A percentile compares a stretch with the other conserved stretches of the same genome.
Conservation (phyloP, 2,113 vertebrate species). For the Amphiprion percula region DNA sequence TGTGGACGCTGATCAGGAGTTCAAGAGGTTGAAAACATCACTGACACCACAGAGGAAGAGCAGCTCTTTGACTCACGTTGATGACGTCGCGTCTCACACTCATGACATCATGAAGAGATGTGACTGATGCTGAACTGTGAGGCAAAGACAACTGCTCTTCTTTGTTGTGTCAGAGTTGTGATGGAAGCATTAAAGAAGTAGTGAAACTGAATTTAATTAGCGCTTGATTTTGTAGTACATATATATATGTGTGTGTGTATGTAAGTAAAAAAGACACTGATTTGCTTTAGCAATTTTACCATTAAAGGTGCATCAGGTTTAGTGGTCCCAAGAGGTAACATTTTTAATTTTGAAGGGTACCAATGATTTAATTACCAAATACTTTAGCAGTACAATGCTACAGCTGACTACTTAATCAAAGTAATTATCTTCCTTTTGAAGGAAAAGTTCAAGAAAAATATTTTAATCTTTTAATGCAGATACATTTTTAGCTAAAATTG, state of each 20-base stretch:
- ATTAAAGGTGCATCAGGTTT: too few relatives aligned
- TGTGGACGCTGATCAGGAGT: neutral
- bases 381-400: neutral
- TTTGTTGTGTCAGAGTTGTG: slow-evolving; percentile 35
- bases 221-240: too few relatives aligned
- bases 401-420: neutral
- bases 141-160: slow-evolving; percentile 38
- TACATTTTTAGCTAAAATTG: too few relatives aligned
- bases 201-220: neutral
- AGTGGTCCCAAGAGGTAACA: neutral
- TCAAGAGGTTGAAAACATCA: neutral
- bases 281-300: too few relatives aligned
- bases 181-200: too few relatives aligned
- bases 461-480: too few relatives aligned
- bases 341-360: neutral
- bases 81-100: slow-evolving; percentile 78
- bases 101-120: slow-evolving; percentile 70
- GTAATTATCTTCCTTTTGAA: too few relatives aligned
- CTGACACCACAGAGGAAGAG: slow-evolving; percentile 53
- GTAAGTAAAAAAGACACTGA: too few relatives aligned
- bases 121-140: slow-evolving; percentile 63
- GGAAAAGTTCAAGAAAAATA: too few relatives aligned
- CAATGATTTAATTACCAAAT: neutral
- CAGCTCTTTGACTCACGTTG: slow-evolving; percentile 53
- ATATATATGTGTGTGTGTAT: too few relatives aligned